Evolutionary conservation across 64 coral and sea anemone species (phyloP).

Genomic region (Porites lutea): DNA sequence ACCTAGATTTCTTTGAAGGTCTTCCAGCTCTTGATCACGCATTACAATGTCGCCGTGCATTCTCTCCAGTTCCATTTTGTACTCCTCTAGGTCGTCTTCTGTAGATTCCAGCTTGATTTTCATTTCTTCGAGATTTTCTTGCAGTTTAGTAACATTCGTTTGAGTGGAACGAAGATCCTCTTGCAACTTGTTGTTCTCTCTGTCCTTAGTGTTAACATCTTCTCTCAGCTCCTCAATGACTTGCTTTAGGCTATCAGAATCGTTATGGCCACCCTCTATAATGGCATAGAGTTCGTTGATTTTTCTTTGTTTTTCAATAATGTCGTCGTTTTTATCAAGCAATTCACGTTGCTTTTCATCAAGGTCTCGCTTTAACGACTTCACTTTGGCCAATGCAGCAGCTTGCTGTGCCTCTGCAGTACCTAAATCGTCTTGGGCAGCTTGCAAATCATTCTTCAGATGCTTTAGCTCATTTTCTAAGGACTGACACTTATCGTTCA

Average conservation of each 20-base stretch:
- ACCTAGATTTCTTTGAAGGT: constrained; percentile 59
- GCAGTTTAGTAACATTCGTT: background rate
- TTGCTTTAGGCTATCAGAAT: constrained; percentile 67
- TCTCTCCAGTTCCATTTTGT: constrained; percentile 29
- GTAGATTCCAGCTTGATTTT: constrained; percentile 40
- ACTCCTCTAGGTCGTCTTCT: constrained; percentile 68
- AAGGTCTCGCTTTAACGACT: constrained; percentile 62
- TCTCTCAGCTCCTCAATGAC: constrained; percentile 25
- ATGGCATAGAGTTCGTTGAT: constrained; percentile 79
- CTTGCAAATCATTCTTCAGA: constrained; percentile 71
- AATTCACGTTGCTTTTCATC: constrained; percentile 58
- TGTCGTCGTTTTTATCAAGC: constrained; percentile 72
- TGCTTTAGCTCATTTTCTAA: constrained; percentile 64
- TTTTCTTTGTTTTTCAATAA: constrained; percentile 72
- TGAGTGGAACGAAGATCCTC: constrained; percentile 1
- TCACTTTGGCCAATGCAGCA: constrained; percentile 43
- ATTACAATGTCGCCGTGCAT: constrained; percentile 14
- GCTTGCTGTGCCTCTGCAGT: constrained; percentile 68
- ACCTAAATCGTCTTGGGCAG: constrained; percentile 56
- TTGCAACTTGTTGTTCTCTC: constrained; percentile 18
- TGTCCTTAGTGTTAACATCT: constrained; percentile 37
- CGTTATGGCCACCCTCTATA: constrained; percentile 67
- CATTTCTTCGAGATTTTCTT: constrained; percentile 48
- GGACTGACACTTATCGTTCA: constrained; percentile 78
- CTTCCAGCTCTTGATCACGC: constrained; percentile 44